phyloP scores from a whole-genome alignment of 2,113 vertebrate genomes.

The Odontophorus gujanensis region DNA sequence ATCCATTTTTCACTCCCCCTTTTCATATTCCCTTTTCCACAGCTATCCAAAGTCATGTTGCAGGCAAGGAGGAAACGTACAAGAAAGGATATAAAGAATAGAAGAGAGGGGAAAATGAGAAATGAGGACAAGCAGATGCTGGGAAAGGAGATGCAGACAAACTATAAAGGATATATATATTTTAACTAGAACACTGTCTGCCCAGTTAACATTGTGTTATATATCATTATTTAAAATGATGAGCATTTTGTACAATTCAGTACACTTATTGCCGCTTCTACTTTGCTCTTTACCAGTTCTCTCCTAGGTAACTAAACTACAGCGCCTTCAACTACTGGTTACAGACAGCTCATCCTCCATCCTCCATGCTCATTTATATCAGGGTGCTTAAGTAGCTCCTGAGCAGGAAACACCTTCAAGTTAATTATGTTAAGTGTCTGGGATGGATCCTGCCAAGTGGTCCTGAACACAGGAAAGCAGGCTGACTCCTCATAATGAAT shows the following conservation, averaged over 20 bases:
- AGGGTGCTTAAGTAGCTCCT: constrained; percentile 13
- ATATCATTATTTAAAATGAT: constrained; percentile 51
- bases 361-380: constrained; percentile 15
- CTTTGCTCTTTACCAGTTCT: constrained; percentile 36
- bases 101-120: constrained; percentile 7
- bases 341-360: constrained; percentile 42
- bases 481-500: background rate
- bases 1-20: background rate
- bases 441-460: constrained; percentile 10
- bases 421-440: constrained; percentile 54
- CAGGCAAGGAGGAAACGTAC: background rate
- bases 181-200: background rate
- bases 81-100: background rate
- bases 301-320: constrained; percentile 35
- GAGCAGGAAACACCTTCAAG: constrained; percentile 47
- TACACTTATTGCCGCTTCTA: constrained; percentile 44
- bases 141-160: constrained; percentile 12
- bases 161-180: background rate
- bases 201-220: constrained; percentile 33
- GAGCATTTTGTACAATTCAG: constrained; percentile 52
- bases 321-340: constrained; percentile 18
- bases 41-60: background rate
- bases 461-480: constrained; percentile 12
- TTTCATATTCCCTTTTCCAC: background rate
- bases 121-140: background rate